A percentile compares a stretch with the other conserved stretches of the same genome.
These are phyloP conservation scores for Aleiodes testaceus DNA, from an alignment of 2,888 invertebrate species.

Conservation along the genomic window DNA sequence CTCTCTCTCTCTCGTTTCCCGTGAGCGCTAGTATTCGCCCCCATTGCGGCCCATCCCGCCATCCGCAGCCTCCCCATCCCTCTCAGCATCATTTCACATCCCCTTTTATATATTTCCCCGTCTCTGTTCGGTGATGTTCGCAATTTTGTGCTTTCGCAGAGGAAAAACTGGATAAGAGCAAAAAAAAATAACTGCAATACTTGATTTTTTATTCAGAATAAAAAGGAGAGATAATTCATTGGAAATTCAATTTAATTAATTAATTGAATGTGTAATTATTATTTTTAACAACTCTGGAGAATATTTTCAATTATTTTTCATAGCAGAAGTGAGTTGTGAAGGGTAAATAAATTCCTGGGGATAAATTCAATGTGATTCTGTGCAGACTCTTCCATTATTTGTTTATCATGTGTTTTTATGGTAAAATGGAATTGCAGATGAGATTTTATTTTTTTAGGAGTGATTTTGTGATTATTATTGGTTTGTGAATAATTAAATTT, in stretches of 20 bases:
- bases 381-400: constrained; percentile 11
- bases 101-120: not conserved
- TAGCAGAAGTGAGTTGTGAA: not conserved
- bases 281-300: not conserved
- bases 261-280: not conserved
- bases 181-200: too few species aligned
- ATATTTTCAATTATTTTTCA: too few species aligned
- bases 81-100: constrained; percentile 11
- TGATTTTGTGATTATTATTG: not conserved
- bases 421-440: not conserved
- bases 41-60: constrained; percentile 27
- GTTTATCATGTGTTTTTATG: not conserved
- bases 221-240: too few species aligned
- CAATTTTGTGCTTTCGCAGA: not conserved
- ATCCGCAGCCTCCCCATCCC: constrained; percentile 1
- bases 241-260: not conserved
- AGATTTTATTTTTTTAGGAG: not conserved
- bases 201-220: too few species aligned
- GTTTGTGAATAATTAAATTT: not conserved
- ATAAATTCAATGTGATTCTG: not conserved
- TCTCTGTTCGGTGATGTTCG: not conserved
- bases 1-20: not conserved
- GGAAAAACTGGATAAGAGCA: too few species aligned
- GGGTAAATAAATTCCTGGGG: not conserved
- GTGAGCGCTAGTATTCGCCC: not conserved